A percentile compares a stretch with the other conserved stretches of the same genome.
Conservation (phyloP, 1,140 invertebrate genomes). For the Lasioglossum albipes region DNA sequence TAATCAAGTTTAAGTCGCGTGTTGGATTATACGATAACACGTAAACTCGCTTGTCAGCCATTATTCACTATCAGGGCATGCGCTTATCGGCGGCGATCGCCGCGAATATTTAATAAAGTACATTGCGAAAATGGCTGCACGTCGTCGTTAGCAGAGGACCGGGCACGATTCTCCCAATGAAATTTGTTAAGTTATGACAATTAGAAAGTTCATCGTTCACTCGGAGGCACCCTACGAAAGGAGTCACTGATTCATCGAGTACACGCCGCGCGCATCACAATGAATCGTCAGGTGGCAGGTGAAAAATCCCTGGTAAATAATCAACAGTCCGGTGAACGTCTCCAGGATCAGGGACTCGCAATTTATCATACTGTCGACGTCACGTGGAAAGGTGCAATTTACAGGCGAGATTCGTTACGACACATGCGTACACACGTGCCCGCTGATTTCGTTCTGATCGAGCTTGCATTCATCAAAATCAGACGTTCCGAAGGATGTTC, state of each 20-base stretch:
- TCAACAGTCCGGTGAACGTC: not conserved
- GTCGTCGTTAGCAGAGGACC: too few relatives aligned
- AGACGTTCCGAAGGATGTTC: too few relatives aligned
- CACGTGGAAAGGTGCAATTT: slow-evolving; percentile 18
- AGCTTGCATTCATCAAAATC: not conserved
- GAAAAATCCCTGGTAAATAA: slow-evolving; percentile 9
- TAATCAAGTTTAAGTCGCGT: not conserved
- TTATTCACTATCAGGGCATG: not conserved
- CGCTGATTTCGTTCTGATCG: not conserved
- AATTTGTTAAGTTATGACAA: not conserved
- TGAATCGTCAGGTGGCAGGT: not conserved
- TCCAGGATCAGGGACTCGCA: not conserved
- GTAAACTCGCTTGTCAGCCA: not conserved
- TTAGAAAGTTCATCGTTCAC: slow-evolving; percentile 26
- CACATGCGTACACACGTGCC: not conserved
- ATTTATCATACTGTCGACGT: slow-evolving; percentile 8
- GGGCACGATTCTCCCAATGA: not conserved
- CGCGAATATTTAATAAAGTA: slow-evolving; percentile 15
- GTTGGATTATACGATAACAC: not conserved
- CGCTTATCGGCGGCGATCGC: not conserved
- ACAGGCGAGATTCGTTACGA: slow-evolving; percentile 14
- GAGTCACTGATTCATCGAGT: slow-evolving; percentile 18
- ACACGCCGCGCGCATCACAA: slow-evolving; percentile 11
- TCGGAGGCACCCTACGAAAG: not conserved
- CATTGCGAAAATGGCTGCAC: not conserved